A percentile compares a stretch with the other conserved stretches of the same genome.
These are phyloP conservation scores for Prinia subflava DNA, from an alignment of 2,113 vertebrate genomes.

Conservation along the genomic window DNA sequence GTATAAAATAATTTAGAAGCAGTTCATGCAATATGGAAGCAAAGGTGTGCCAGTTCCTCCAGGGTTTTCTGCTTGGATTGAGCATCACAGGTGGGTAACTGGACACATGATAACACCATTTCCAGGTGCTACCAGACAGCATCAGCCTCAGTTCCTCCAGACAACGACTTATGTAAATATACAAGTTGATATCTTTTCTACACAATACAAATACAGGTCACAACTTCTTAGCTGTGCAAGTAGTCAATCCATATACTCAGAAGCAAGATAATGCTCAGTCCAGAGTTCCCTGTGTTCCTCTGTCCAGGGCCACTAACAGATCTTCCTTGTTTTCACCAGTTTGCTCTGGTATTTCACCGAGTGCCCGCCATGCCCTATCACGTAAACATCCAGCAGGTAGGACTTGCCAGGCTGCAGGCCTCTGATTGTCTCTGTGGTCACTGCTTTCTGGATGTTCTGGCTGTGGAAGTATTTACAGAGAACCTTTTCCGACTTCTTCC, in stretches of 20 bases:
- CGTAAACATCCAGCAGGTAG: constrained; percentile 96
- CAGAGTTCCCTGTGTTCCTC: constrained; percentile 76
- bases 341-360: constrained; percentile 98
- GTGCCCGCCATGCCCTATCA: constrained; percentile 90
- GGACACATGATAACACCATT: constrained; percentile 24
- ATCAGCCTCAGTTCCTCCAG: constrained; percentile 50
- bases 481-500: constrained; percentile 93
- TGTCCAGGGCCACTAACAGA: constrained; percentile 82
- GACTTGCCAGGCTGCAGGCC: constrained; percentile 90
- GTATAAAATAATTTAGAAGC: constrained; percentile 84
- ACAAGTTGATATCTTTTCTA: constrained; percentile 82
- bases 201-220: constrained; percentile 80
- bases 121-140: constrained; percentile 11
- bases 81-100: constrained; percentile 59
- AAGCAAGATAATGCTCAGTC: constrained; percentile 77
- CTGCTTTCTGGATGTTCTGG: constrained; percentile 92
- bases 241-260: constrained; percentile 81
- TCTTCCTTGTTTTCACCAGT: constrained; percentile 95
- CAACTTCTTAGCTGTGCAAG: constrained; percentile 80
- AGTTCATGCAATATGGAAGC: constrained; percentile 85
- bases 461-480: constrained; percentile 98
- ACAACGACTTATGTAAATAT: constrained; percentile 75
- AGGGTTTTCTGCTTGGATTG: constrained; percentile 50
- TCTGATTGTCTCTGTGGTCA: constrained; percentile 92
- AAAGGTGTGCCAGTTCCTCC: constrained; percentile 58